Percentiles rank a stretch among this genome's conserved stretches.
Conservation (phyloP, 2,888 invertebrate species). For the Caradrina kadenii region DNA sequence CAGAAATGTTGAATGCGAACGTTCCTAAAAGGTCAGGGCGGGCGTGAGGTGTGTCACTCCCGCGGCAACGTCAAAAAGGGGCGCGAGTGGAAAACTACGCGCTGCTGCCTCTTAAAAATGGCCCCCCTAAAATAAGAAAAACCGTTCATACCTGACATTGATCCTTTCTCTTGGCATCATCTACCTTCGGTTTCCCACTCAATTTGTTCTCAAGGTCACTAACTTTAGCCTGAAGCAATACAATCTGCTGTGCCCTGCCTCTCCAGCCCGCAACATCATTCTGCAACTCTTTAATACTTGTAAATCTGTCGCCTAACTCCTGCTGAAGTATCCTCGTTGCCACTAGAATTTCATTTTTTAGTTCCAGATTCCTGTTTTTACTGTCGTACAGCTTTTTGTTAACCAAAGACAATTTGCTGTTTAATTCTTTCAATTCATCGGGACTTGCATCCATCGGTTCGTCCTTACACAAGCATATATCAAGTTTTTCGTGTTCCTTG, state of each 20-base stretch:
- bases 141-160: constrained; percentile 74
- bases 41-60: too few species aligned
- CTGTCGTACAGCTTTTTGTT: constrained; percentile 92
- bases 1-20: too few species aligned
- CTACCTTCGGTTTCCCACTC: constrained; percentile 80
- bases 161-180: constrained; percentile 77
- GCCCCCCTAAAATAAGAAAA: too few species aligned
- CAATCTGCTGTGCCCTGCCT: constrained; percentile 94
- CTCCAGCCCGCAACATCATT: constrained; percentile 92
- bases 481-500: constrained; percentile 80
- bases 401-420: constrained; percentile 90
- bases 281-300: constrained; percentile 91
- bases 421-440: constrained; percentile 90
- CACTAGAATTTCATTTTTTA: constrained; percentile 93
- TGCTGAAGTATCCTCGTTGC: constrained; percentile 94
- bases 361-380: constrained; percentile 92
- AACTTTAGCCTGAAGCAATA: constrained; percentile 92
- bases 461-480: constrained; percentile 82
- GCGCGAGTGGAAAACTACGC: too few species aligned
- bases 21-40: too few species aligned
- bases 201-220: constrained; percentile 92
- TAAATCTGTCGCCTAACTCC: constrained; percentile 94
- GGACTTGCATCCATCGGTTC: constrained; percentile 83
- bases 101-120: too few species aligned
- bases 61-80: too few species aligned